Evolutionary conservation across 2,888 invertebrate species (phyloP).

Genomic region (Abrostola triplasia): DNA sequence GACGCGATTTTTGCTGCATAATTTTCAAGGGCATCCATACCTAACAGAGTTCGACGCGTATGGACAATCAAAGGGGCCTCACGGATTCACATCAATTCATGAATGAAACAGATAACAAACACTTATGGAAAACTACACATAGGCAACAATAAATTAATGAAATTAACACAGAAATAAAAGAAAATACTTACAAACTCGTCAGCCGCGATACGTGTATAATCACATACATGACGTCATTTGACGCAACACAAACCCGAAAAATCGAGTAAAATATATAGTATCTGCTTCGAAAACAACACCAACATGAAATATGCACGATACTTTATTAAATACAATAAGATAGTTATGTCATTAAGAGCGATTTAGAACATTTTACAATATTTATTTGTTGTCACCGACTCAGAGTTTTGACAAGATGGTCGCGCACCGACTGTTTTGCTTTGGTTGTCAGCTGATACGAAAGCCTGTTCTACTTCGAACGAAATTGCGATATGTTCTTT

Average conservation of each 20-base stretch:
- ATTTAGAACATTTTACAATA: conserved; percentile 87
- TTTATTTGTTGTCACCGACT: conserved; percentile 87
- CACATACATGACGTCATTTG: conserved; percentile 89
- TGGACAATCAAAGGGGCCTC: conserved; percentile 65
- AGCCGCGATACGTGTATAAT: conserved; percentile 87
- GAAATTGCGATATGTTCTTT: conserved; percentile 57
- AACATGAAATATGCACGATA: conserved; percentile 80
- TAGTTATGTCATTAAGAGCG: conserved; percentile 83
- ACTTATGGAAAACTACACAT: conserved; percentile 67
- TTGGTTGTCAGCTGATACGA: conserved; percentile 89
- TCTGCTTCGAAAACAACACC: conserved; percentile 78
- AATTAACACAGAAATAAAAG: conserved; percentile 83
- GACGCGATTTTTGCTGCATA: conserved; percentile 86
- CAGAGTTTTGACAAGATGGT: conserved; percentile 89
- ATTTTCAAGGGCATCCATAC: conserved; percentile 87
- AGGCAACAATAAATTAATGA: conserved; percentile 68
- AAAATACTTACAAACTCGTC: conserved; percentile 88
- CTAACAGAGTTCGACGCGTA: conserved; percentile 65
- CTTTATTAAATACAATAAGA: conserved; percentile 79
- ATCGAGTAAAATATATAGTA: conserved; percentile 84
- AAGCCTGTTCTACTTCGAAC: conserved; percentile 77
- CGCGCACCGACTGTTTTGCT: conserved; percentile 89
- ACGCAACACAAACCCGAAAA: conserved; percentile 87
- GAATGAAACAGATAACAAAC: conserved; percentile 79
- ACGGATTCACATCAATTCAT: conserved; percentile 72